These are phyloP conservation scores for Aproaerema taeniolella DNA, from an alignment of 2,888 invertebrate genomes.

Conservation along the genomic window DNA sequence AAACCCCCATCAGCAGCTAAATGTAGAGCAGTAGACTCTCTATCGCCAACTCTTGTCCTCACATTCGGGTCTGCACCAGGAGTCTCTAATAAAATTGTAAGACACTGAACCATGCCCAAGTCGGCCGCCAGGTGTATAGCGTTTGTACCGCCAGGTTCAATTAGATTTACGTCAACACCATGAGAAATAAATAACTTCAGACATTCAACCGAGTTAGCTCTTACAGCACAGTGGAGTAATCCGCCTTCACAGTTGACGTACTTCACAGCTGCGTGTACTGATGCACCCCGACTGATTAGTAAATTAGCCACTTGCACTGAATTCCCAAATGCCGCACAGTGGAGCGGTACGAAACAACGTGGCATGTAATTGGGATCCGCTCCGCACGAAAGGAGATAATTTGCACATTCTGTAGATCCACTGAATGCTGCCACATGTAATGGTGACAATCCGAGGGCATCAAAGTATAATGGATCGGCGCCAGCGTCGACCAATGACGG, in stretches of 20 bases:
- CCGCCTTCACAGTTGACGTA: conserved; percentile 84
- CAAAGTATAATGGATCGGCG: conserved; percentile 83
- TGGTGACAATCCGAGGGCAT: conserved; percentile 85
- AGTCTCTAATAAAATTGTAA: conserved; percentile 85
- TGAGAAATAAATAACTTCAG: conserved; percentile 84
- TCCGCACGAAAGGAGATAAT: conserved; percentile 81
- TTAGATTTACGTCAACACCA: conserved; percentile 85
- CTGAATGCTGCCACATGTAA: conserved; percentile 88
- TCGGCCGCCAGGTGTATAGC: conserved; percentile 90
- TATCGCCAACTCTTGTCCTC: conserved; percentile 82
- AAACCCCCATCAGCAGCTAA: conserved; percentile 93
- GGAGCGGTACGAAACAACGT: conserved; percentile 88
- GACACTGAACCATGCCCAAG: conserved; percentile 85
- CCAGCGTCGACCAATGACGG: conserved; percentile 80
- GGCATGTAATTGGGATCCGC: conserved; percentile 83
- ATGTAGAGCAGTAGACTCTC: conserved; percentile 88
- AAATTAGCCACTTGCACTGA: conserved; percentile 88
- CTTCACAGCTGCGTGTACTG: conserved; percentile 81
- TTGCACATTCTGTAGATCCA: conserved; percentile 84
- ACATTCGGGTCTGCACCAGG: conserved; percentile 84
- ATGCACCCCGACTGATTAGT: conserved; percentile 84
- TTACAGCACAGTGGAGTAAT: conserved; percentile 89
- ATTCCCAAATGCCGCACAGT: conserved; percentile 94
- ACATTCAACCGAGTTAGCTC: conserved; percentile 90
- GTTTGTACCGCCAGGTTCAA: conserved; percentile 86